Base-by-base conservation (phyloP, 1,140 invertebrate species). In the Cyrtorhinus lividipennis region DNA sequence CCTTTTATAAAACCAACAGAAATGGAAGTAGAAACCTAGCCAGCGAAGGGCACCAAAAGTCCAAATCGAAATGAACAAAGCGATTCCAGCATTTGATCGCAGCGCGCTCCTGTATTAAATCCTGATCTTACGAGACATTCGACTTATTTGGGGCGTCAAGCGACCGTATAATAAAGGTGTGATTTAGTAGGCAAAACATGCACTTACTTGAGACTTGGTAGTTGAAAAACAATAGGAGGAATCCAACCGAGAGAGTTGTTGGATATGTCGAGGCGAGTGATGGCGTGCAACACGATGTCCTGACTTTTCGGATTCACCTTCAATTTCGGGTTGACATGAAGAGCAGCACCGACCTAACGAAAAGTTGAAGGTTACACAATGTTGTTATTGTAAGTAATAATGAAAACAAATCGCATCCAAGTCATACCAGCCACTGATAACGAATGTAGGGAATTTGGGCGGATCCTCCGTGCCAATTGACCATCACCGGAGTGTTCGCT, bases 191-290 rank as follows among this genome's bases (percentile, higher is more conserved):
- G n/a, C n/a, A n/a, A n/a, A n/a, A n/a, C n/a, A n/a, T n/a, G n/a
- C n/a, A 62, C 58, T 64, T 62, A 70, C 64, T 77, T 73, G 18
- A 89, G 69, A 69, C 88, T 92, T 44, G 82, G 80, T 62, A 98
- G 76, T 67, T 88, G 82, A 72, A 97, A 94, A 23, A 98, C 76
- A 62, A 84, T 81, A 13, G 83, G 71, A 0, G 95, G 95, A 63
- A 98, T 73, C 15, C 81, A 77, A 0, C 81, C 83, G 2, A 99
- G 79, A 53, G 84, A 82, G 75, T 98, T 98, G 67, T 87, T 85
- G 1, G 95, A 96, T 13, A 99, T 80, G 73, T 99, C 95, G 5
- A 99, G 76, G 45, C 93, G 80, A 0, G 95, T 99, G 22, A 99
- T 88, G 0, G 93, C 91, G 67, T 86, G 87, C 0, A 97, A 73